Percentiles rank a stretch among this genome's conserved stretches.
phyloP scores from a whole-genome alignment of 2,113 vertebrate genomes.

The Taurulus bubalis region DNA sequence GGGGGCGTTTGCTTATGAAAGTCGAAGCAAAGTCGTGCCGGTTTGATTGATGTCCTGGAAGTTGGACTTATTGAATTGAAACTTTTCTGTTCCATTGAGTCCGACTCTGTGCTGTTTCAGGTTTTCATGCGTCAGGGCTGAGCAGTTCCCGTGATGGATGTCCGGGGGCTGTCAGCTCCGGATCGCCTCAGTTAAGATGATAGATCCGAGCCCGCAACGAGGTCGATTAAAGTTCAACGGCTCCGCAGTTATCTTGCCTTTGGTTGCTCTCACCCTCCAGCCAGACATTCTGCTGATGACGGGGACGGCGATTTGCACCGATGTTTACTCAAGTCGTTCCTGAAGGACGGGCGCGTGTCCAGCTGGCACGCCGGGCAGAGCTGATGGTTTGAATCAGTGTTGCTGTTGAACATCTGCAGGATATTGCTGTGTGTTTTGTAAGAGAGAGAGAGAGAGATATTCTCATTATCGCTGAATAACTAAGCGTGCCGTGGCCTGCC shows the following conservation, averaged over 20 bases:
- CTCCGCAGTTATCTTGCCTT: constrained; percentile 16
- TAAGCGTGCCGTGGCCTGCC: constrained; percentile 57
- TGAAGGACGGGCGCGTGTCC: constrained; percentile 2
- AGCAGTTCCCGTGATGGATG: constrained; percentile 63
- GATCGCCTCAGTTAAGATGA: constrained; percentile 70
- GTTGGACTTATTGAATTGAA: constrained; percentile 17
- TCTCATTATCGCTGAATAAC: constrained; percentile 80
- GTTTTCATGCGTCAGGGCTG: constrained; percentile 49
- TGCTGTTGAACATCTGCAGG: constrained; percentile 36
- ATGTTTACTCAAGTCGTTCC: constrained; percentile 9
- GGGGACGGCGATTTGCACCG: not conserved
- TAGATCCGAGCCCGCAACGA: constrained; percentile 52
- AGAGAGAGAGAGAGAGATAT: constrained; percentile 20
- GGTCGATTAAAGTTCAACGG: constrained; percentile 69
- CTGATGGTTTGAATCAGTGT: constrained; percentile 18
- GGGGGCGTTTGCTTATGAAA: constrained; percentile 34
- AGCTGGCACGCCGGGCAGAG: constrained; percentile 5
- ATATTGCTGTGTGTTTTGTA: not conserved
- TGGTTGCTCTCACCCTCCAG: constrained; percentile 28
- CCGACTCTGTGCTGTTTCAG: constrained; percentile 41
- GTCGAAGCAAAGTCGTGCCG: constrained; percentile 58
- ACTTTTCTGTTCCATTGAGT: constrained; percentile 39
- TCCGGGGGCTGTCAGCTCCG: constrained; percentile 37
- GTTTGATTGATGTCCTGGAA: constrained; percentile 22
- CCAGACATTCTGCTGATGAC: constrained; percentile 24